Percentiles rank a stretch among this genome's conserved stretches.
Conservation (phyloP, 2,113 vertebrate genomes). For the Montifringilla adamsi region DNA sequence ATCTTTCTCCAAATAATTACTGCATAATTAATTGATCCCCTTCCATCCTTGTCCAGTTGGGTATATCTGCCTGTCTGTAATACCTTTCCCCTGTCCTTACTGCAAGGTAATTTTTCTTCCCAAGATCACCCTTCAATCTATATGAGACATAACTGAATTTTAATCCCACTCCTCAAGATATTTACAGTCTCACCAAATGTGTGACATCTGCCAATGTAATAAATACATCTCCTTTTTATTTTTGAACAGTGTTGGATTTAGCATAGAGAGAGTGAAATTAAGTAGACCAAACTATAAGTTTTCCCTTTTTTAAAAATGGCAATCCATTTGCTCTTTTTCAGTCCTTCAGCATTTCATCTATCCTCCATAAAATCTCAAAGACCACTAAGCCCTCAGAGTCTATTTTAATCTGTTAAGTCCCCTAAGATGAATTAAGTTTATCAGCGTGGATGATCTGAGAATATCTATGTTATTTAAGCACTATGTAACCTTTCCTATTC, state of each 20-base stretch:
- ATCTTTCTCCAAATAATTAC: not conserved
- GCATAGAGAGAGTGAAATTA: not conserved
- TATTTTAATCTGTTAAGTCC: slow-evolving; percentile 9
- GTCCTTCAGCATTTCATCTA: not conserved
- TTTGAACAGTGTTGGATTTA: not conserved
- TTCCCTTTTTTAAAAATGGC: not conserved
- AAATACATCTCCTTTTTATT: not conserved
- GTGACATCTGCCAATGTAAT: not conserved
- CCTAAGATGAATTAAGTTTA: slow-evolving; percentile 20
- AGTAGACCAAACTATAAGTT: not conserved
- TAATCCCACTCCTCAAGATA: not conserved
- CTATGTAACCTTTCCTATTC: slow-evolving; percentile 9
- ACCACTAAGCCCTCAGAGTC: not conserved
- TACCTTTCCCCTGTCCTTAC: not conserved
- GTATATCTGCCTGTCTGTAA: not conserved
- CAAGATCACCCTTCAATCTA: not conserved
- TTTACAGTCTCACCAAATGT: not conserved
- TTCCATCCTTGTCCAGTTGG: not conserved
- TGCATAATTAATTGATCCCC: not conserved
- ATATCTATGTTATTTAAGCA: slow-evolving; percentile 6
- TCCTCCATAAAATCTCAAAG: slow-evolving; percentile 28
- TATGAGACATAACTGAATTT: not conserved
- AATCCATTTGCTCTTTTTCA: not conserved
- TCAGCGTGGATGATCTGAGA: slow-evolving; percentile 10
- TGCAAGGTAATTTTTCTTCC: not conserved